These are phyloP conservation scores for Frankliniella fusca DNA, from an alignment of 2,888 invertebrate genomes.

Conservation along the genomic window DNA sequence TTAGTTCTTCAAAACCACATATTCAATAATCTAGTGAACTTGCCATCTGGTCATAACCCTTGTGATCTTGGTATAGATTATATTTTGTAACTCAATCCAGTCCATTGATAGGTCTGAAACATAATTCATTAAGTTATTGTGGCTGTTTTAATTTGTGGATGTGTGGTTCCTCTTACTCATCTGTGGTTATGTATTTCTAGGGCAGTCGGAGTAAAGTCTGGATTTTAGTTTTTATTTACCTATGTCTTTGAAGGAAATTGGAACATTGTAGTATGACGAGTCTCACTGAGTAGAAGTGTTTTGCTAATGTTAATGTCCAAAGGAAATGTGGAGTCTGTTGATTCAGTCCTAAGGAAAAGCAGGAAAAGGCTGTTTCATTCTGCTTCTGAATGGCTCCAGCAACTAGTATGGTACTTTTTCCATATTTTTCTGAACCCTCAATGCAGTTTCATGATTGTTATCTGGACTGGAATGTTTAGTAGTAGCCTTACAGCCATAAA, in stretches of 20 bases:
- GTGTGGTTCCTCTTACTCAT: not conserved
- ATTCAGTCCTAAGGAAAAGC: too few relatives aligned
- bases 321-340: not conserved
- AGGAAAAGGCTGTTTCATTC: too few relatives aligned
- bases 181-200: not conserved
- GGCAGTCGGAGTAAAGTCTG: not conserved
- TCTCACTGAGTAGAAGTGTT: not conserved
- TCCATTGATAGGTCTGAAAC: not conserved
- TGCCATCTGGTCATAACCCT: conserved; percentile 13
- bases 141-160: not conserved
- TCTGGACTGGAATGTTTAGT: not conserved
- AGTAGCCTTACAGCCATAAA: not conserved
- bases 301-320: not conserved
- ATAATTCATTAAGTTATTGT: not conserved
- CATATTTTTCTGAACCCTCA: not conserved
- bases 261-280: not conserved
- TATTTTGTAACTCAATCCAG: not conserved
- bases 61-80: conserved; percentile 7
- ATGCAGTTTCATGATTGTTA: not conserved
- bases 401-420: not conserved
- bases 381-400: not conserved
- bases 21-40: not conserved
- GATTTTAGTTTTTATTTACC: not conserved
- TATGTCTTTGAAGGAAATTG: not conserved
- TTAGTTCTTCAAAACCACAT: not conserved